These are phyloP conservation scores for Marcusenius ussheri DNA, from an alignment of 2,113 vertebrate genomes.

Conservation along the genomic window DNA sequence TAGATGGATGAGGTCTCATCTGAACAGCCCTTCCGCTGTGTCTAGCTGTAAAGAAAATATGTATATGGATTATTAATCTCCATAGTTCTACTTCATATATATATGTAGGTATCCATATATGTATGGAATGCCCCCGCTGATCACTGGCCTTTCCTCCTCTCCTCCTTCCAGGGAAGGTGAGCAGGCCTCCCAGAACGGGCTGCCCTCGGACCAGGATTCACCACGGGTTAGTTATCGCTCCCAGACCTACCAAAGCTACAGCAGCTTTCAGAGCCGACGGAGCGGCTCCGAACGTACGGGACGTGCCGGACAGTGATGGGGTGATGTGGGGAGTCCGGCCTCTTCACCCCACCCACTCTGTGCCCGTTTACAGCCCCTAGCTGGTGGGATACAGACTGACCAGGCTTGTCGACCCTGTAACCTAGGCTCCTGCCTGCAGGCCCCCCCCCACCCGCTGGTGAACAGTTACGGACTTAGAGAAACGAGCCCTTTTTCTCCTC, in stretches of 20 bases:
- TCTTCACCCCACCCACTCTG: background rate
- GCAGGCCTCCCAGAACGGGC: slow-evolving; percentile 80
- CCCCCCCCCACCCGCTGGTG: background rate
- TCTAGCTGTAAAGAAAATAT: background rate
- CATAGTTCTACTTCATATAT: background rate
- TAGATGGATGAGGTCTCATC: background rate
- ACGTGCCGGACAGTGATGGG: slow-evolving; percentile 64
- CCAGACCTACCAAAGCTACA: slow-evolving; percentile 93
- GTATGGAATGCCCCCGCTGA: background rate
- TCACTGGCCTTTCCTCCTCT: background rate
- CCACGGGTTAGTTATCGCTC: slow-evolving; percentile 99
- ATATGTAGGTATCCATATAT: background rate
- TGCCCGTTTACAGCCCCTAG: background rate
- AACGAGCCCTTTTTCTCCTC: background rate
- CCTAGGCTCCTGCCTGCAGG: background rate
- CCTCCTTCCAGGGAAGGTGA: slow-evolving; percentile 61
- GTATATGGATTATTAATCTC: background rate
- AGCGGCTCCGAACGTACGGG: slow-evolving; percentile 62
- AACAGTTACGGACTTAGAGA: background rate
- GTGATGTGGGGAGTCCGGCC: background rate
- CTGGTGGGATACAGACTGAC: background rate
- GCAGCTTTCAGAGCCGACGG: slow-evolving; percentile 86
- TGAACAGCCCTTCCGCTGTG: background rate
- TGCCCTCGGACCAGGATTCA: slow-evolving; percentile 86
- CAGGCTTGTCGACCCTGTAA: background rate